A percentile compares a stretch with the other conserved stretches of the same genome.
Conservation (phyloP, 2,113 vertebrate species). For the Hypocryptadius cinnamomeus region DNA sequence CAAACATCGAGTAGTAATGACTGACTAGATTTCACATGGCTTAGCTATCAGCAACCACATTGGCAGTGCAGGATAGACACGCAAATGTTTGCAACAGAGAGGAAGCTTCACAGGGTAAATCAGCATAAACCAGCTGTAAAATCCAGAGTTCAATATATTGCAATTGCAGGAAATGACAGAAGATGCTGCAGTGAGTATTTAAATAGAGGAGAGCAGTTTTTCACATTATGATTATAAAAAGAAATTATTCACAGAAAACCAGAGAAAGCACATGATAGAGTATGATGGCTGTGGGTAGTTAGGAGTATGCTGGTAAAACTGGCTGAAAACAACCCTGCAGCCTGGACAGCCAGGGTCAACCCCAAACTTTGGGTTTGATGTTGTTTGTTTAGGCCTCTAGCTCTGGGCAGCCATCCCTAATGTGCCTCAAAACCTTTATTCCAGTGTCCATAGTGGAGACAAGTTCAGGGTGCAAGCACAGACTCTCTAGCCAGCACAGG, state of each 20-base stretch:
- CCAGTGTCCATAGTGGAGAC: fast-evolving
- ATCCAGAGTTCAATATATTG: not conserved
- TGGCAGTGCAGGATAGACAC: fast-evolving
- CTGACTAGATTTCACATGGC: not conserved
- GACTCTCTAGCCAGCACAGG: not conserved
- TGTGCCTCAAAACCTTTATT: not conserved
- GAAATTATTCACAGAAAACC: not conserved
- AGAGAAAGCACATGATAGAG: not conserved
- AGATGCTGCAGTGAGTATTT: not conserved
- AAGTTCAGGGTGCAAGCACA: fast-evolving
- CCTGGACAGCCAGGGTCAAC: not conserved
- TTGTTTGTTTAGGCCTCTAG: not conserved
- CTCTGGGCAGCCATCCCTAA: not conserved
- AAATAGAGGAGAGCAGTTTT: not conserved
- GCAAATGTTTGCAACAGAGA: not conserved
- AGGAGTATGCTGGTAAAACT: not conserved
- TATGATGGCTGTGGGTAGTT: not conserved
- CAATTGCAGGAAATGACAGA: not conserved
- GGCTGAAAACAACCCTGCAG: not conserved
- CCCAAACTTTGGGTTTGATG: not conserved
- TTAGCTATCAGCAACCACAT: not conserved
- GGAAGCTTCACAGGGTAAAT: not conserved
- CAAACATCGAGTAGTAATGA: fast-evolving
- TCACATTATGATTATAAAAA: not conserved
- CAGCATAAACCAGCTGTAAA: not conserved